Evolutionary conservation across 2,888 invertebrate species (phyloP).

Genomic region (Aspidiotus rigidus): DNA sequence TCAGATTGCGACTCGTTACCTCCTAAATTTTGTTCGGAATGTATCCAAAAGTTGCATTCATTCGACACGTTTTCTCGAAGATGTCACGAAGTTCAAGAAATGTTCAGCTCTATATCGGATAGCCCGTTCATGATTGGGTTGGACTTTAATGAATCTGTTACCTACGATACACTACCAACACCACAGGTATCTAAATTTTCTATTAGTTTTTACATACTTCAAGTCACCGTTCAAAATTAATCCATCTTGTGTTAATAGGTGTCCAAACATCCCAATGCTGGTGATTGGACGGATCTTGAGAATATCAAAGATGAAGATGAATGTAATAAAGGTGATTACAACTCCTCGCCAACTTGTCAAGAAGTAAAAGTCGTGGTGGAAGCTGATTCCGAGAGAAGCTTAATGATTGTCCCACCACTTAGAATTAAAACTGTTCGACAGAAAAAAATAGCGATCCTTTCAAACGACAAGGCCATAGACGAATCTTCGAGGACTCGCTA

Average conservation of each 20-base stretch:
- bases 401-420: slow-evolving; percentile 18
- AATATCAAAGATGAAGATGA: slow-evolving; percentile 14
- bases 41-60: slow-evolving; percentile 31
- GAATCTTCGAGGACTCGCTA: slow-evolving; percentile 9
- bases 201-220: too few relatives aligned
- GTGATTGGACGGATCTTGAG: slow-evolving; percentile 13
- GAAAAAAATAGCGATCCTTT: background rate
- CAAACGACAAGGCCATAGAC: background rate
- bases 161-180: too few relatives aligned
- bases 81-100: slow-evolving; percentile 36
- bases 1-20: slow-evolving; percentile 33
- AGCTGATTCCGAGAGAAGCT: background rate
- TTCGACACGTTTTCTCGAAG: slow-evolving; percentile 36
- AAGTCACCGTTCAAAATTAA: too few relatives aligned
- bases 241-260: too few relatives aligned
- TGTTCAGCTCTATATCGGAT: slow-evolving; percentile 33
- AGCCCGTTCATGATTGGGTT: slow-evolving; percentile 4
- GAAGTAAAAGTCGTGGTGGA: too few relatives aligned
- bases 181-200: too few relatives aligned
- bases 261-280: background rate
- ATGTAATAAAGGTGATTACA: background rate
- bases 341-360: background rate
- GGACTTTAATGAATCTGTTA: too few relatives aligned
- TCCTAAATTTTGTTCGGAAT: slow-evolving; percentile 35
- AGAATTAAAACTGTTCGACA: slow-evolving; percentile 20